These are phyloP conservation scores for Cynodonichthys magdalenae DNA, from an alignment of 2,797 vertebrate species.

Conservation along the genomic window DNA sequence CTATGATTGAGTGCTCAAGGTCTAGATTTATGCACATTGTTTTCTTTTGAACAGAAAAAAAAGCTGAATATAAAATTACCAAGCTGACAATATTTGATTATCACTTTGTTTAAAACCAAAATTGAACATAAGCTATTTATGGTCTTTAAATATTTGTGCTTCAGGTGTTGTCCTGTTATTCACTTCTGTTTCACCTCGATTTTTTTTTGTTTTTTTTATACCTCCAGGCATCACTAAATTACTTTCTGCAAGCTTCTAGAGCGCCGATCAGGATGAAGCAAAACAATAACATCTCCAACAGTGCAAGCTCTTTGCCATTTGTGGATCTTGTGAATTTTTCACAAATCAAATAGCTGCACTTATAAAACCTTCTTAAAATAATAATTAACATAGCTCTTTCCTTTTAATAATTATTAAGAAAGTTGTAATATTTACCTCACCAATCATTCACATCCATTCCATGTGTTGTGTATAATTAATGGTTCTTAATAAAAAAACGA, in stretches of 20 bases:
- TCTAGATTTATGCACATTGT: background rate
- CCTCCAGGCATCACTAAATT: slow-evolving; percentile 38
- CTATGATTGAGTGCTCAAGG: slow-evolving; percentile 8
- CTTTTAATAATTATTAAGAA: slow-evolving; percentile 71
- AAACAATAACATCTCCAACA: slow-evolving; percentile 32
- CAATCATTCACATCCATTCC: slow-evolving; percentile 71
- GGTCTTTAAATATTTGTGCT: slow-evolving; percentile 13
- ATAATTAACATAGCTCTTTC: slow-evolving; percentile 46
- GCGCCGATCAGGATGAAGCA: slow-evolving; percentile 25
- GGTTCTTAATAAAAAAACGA: slow-evolving; percentile 79
- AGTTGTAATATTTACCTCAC: slow-evolving; percentile 60
- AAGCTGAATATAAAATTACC: background rate
- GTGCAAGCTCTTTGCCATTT: slow-evolving; percentile 6
- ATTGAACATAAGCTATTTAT: slow-evolving; percentile 11
- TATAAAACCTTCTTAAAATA: slow-evolving; percentile 31
- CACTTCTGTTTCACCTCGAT: slow-evolving; percentile 19
- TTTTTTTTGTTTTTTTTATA: slow-evolving; percentile 19
- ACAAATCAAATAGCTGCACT: slow-evolving; percentile 14
- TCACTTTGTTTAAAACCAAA: slow-evolving; percentile 6
- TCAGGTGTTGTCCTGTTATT: slow-evolving; percentile 10
- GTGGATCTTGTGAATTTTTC: slow-evolving; percentile 21
- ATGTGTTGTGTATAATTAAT: slow-evolving; percentile 76
- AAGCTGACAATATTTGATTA: slow-evolving; percentile 17
- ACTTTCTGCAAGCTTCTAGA: slow-evolving; percentile 29
- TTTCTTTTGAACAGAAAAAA: too few relatives aligned